Evolutionary conservation across 2,797 vertebrate genomes (phyloP), one percentile per base, ranked within the genome.

Genomic region (Enteromius viviparus): DNA sequence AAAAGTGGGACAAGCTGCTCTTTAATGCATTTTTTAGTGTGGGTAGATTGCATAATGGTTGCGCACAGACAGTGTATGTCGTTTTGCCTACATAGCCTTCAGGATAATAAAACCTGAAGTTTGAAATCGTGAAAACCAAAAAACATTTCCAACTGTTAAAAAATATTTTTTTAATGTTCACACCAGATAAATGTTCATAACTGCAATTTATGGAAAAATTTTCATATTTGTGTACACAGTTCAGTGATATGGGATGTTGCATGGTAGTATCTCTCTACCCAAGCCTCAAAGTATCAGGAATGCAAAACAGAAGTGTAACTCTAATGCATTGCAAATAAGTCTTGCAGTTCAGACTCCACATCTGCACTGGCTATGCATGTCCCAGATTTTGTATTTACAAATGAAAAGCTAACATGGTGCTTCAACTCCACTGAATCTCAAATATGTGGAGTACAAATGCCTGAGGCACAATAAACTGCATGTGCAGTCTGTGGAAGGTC

Each of bases 1-100:
- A 79, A 86, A 88, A 91, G 69, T 91, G 88, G 91, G 89, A 85
- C 88, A 89, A 6, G 19, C 87, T 26, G 42, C 40, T 87, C 66
- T 86, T 86, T 86, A 88, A 89, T 89, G 53, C 74, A 81, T 86
- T 85, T 82, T 76, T 76, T 78, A 88, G 49, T 85, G 74, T 88
- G 81, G 87, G 85, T 34, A 71, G 88, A 78, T 88, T 84, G 86
- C 58, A 70, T 66, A 60, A 11, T 58, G 21, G 4, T 66, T 71
- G 19, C 5, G 14, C 60, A 66, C 58, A 60, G 21, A 4, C 70
- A 21, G 23, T 65, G 42, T 26, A 15, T 62, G 80, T 23, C 51
- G 55, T 26, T 64, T 70, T 81, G 12, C 58, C 37, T 81, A 26
- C 58, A 45, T 34, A 62, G 21, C 32, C 53, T 58, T 76, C 51